Conservation (phyloP, 2,888 invertebrate genomes). For the Scaptomyza cyrtandrae region DNA sequence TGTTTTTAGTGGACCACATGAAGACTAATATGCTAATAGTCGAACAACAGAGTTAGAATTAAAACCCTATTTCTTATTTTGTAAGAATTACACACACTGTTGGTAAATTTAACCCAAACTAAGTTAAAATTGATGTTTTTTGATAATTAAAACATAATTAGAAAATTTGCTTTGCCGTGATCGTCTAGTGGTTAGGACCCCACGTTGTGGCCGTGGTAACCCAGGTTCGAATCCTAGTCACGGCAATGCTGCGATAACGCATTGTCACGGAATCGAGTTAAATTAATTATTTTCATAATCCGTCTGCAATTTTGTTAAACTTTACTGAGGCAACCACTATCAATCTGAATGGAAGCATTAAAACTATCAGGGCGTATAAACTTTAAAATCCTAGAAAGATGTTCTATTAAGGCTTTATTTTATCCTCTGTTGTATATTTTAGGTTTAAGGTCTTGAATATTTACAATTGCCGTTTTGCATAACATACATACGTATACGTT, state of each 20-base stretch:
- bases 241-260: slow-evolving; percentile 69
- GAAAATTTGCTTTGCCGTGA: slow-evolving; percentile 72
- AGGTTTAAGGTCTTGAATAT: slow-evolving; percentile 55
- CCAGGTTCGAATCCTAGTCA: slow-evolving; percentile 84
- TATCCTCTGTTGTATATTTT: slow-evolving; percentile 59
- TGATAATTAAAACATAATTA: too few species aligned
- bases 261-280: slow-evolving; percentile 70
- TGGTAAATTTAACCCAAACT: too few species aligned
- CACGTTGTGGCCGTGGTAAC: slow-evolving; percentile 84
- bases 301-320: not conserved
- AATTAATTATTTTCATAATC: too few species aligned
- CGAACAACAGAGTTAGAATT: too few species aligned
- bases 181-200: slow-evolving; percentile 85
- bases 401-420: not conserved
- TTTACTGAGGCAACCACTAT: not conserved
- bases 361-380: not conserved
- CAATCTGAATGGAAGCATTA: not conserved
- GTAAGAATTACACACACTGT: too few species aligned
- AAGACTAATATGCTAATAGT: too few species aligned
- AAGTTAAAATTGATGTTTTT: too few species aligned
- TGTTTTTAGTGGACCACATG: too few species aligned
- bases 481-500: slow-evolving; percentile 52
- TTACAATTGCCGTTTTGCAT: slow-evolving; percentile 65
- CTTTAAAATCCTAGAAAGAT: not conserved
- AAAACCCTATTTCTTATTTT: too few species aligned